Conservation (phyloP, 2,797 vertebrate species). For the Mastacembelus armatus region DNA sequence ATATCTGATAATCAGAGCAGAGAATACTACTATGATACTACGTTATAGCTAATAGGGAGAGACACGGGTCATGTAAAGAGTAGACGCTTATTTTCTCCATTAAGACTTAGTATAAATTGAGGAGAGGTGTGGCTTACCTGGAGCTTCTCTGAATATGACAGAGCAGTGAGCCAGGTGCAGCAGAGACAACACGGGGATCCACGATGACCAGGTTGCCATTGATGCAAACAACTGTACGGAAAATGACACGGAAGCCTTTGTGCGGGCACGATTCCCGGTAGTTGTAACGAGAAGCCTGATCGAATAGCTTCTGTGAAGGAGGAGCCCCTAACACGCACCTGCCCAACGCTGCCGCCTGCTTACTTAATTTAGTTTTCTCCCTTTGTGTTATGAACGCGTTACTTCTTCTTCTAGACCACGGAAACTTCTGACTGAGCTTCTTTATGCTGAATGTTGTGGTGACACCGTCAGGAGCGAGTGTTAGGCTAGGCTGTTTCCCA, state of each 20-base stretch:
- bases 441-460: not conserved
- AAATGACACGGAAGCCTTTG: not conserved
- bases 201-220: constrained; percentile 53
- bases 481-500: not conserved
- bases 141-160: constrained; percentile 37
- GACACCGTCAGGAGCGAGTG: not conserved
- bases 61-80: too few relatives aligned
- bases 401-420: not conserved
- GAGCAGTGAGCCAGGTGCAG: constrained; percentile 59
- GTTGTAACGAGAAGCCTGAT: too few relatives aligned
- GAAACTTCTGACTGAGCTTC: not conserved
- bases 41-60: too few relatives aligned
- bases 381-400: not conserved
- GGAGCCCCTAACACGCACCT: constrained; percentile 16
- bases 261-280: too few relatives aligned
- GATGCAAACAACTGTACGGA: constrained; percentile 17
- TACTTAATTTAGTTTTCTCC: not conserved
- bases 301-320: not conserved
- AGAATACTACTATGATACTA: too few relatives aligned
- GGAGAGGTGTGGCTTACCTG: constrained; percentile 65
- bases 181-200: constrained; percentile 58
- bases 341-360: not conserved
- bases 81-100: too few relatives aligned
- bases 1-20: too few relatives aligned
- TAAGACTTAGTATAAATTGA: not conserved